Base-by-base conservation (phyloP, 1,140 invertebrate genomes). In the Calycopis cecrops region DNA sequence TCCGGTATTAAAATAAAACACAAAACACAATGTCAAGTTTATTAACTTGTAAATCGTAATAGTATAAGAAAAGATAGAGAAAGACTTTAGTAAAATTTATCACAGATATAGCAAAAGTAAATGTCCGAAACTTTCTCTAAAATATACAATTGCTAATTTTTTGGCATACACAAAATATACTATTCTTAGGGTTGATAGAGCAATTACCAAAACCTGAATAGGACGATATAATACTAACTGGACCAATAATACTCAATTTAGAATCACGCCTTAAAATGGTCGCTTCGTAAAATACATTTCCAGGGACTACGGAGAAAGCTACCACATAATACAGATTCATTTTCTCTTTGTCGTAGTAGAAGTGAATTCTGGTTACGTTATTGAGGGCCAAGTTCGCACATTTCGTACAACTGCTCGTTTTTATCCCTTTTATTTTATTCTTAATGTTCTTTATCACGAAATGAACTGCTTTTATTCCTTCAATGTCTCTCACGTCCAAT, bases 151-250 rank as follows among this genome's bases (percentile, higher is more conserved):
- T 37, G 9, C 8, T 40, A 34, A 37, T 34, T 50, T 59, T 60
- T 69, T 83, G 69, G 62, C 85, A 88, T 6, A 79, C 60, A 56
- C 85, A 87, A 62, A 76, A 87, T 35, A 80, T 60, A 42, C 70
- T 68, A 47, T 79, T 66, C 60, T 57, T 65, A 4, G 50, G 48
- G 12, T 69, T 62, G 34, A 67, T 47, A 14, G 71, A 65, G 59
- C 82, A 85, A 12, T 69, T 65, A 9, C 76, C 79, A 38, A 74
- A 58, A 35, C 69, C 72, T 59, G 55, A 69, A 28, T 77, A 73
- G 9, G 64, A 48, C n/a, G 75, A 67, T 59, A 83, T 75, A 51
- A 74, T 57, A 59, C 69, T 82, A 6, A 83, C 55, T 7, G 62
- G 57, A 6, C 71, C 78, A 0, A 80, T 35, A 3, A 80, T 9